Percentiles rank a stretch among this genome's conserved stretches.
These are phyloP conservation scores for Sebastes steindachneri DNA, from an alignment of 2,797 vertebrate species.

Conservation along the genomic window DNA sequence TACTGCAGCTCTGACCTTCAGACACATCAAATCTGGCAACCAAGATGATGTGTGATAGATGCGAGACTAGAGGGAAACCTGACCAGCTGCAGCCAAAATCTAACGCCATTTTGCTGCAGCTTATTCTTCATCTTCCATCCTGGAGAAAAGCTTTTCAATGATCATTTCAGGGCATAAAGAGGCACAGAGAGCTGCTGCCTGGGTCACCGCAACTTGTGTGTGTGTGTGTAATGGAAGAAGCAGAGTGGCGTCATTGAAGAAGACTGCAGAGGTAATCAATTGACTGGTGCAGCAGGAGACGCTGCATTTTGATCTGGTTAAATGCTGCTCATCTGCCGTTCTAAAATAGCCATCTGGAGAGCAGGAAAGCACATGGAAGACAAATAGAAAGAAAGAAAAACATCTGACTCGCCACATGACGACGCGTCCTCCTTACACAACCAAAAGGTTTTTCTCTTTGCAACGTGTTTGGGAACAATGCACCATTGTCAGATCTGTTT, in stretches of 20 bases:
- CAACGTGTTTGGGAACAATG: background rate
- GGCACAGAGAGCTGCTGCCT: background rate
- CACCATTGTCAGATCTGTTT: background rate
- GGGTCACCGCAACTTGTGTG: background rate
- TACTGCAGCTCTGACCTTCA: background rate
- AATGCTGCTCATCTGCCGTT: background rate
- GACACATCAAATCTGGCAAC: background rate
- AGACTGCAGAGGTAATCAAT: conserved; percentile 43
- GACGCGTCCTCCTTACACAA: background rate
- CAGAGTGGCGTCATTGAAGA: background rate
- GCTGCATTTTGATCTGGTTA: conserved; percentile 3
- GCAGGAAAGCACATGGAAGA: background rate
- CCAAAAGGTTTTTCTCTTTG: background rate
- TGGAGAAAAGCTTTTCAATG: background rate
- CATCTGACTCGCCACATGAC: background rate
- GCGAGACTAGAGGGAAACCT: background rate
- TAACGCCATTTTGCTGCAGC: background rate
- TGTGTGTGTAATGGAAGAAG: background rate
- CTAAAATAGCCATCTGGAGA: background rate
- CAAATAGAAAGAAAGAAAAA: background rate
- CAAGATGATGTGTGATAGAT: background rate
- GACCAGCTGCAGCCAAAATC: background rate
- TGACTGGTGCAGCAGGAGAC: conserved; percentile 12
- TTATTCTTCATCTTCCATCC: background rate
- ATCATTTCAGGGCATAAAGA: background rate